Percentiles rank a stretch among this genome's conserved stretches.
Conservation (phyloP, 2,888 invertebrate species). For the Dasypolia templi region DNA sequence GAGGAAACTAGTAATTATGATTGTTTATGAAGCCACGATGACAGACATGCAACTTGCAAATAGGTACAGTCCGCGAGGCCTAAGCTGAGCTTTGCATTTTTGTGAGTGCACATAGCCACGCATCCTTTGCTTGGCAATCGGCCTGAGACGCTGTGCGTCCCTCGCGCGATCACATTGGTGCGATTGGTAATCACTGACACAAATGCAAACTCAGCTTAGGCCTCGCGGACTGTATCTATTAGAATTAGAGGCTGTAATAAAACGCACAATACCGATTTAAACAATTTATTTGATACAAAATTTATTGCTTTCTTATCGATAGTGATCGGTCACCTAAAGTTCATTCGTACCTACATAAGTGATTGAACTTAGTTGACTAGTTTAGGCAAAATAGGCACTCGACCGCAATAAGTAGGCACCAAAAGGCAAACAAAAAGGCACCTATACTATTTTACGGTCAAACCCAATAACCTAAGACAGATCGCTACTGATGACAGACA, state of each 20-base stretch:
- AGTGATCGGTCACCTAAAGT: constrained; percentile 51
- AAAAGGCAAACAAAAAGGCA: constrained; percentile 32
- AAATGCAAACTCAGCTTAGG: too few species aligned
- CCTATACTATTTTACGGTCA: constrained; percentile 9
- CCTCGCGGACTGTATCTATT: too few species aligned
- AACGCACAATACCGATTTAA: constrained; percentile 43
- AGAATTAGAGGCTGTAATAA: constrained; percentile 22
- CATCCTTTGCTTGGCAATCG: too few species aligned
- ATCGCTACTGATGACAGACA: too few species aligned
- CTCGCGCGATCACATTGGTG: too few species aligned
- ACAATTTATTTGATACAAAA: constrained; percentile 70
- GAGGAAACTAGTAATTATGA: constrained; percentile 17
- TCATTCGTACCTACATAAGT: constrained; percentile 43
- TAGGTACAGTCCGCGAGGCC: too few species aligned
- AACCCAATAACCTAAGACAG: too few species aligned
- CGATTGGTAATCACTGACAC: too few species aligned
- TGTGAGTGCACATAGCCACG: too few species aligned
- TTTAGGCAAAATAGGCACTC: constrained; percentile 71
- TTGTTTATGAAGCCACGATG: constrained; percentile 22
- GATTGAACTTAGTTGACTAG: constrained; percentile 67
- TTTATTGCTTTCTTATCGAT: constrained; percentile 69
- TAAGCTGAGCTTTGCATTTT: too few species aligned
- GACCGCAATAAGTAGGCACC: constrained; percentile 64
- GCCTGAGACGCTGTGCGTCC: too few species aligned
- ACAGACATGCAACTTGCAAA: constrained; percentile 11